These are phyloP conservation scores for Champsocephalus gunnari DNA, from an alignment of 2,797 vertebrate genomes.

Conservation along the genomic window DNA sequence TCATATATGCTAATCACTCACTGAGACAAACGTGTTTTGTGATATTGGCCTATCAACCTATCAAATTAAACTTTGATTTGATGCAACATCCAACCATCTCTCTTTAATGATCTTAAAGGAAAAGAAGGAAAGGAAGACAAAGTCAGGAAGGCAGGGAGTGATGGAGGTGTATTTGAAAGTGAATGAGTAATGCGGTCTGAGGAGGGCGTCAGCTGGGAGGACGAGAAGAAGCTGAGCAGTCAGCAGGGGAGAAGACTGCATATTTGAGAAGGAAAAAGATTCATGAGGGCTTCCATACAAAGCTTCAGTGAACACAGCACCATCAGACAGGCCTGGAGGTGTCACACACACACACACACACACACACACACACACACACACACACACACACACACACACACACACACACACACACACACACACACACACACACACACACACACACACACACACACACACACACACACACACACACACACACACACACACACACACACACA, in stretches of 20 bases:
- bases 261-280: conserved; percentile 72
- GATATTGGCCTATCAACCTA: no score
- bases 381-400: conserved; percentile 22
- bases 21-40: no score
- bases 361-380: conserved; percentile 20
- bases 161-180: conserved; percentile 29
- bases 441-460: conserved; percentile 22
- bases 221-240: conserved; percentile 48
- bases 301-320: conserved; percentile 75
- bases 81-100: neutral
- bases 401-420: neutral
- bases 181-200: conserved; percentile 50
- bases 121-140: conserved; percentile 1
- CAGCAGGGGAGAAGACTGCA: conserved; percentile 42
- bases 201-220: conserved; percentile 38
- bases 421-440: conserved; percentile 20
- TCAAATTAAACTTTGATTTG: neutral
- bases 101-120: no score
- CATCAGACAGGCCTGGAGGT: conserved; percentile 62
- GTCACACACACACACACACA: neutral
- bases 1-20: no score
- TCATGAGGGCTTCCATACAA: conserved; percentile 76
- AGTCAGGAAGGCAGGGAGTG: conserved; percentile 14
- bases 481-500: conserved; percentile 1
- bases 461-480: no score